Evolutionary conservation across 2,888 invertebrate genomes (phyloP).

Genomic region (Mimumesa dahlbomi): DNA sequence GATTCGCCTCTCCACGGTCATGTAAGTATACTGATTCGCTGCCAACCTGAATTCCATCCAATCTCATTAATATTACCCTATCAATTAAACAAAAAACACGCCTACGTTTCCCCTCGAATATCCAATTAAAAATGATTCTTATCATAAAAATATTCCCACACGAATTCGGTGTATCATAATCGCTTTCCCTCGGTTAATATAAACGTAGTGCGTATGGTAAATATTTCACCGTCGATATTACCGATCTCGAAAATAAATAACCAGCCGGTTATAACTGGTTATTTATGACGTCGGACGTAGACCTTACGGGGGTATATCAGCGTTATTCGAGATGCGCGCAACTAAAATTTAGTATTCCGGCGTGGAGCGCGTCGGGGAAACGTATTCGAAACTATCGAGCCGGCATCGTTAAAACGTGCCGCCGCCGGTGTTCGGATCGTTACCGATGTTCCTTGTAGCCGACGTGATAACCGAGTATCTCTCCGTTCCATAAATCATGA

Average conservation of each 20-base stretch:
- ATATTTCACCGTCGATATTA: constrained; percentile 35
- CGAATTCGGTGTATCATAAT: no score
- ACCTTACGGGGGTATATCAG: constrained; percentile 45
- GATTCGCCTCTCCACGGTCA: constrained; percentile 77
- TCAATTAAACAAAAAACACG: no score
- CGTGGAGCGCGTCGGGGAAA: constrained; percentile 14
- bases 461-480: constrained; percentile 92
- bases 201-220: neutral
- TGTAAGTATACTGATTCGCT: constrained; percentile 75
- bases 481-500: constrained; percentile 93
- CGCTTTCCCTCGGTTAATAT: no score
- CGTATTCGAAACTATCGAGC: constrained; percentile 45
- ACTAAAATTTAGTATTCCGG: neutral
- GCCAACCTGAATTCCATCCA: constrained; percentile 59
- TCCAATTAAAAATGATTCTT: no score
- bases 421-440: constrained; percentile 49
- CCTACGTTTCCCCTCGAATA: no score
- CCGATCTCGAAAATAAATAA: constrained; percentile 37
- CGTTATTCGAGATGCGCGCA: constrained; percentile 29
- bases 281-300: constrained; percentile 37
- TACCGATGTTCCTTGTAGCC: constrained; percentile 87
- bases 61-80: no score
- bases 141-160: no score
- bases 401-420: constrained; percentile 39
- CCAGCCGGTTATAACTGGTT: constrained; percentile 20